Evolutionary conservation across 2,888 invertebrate species (phyloP).

Genomic region (Glyphotaelius pellucidus): DNA sequence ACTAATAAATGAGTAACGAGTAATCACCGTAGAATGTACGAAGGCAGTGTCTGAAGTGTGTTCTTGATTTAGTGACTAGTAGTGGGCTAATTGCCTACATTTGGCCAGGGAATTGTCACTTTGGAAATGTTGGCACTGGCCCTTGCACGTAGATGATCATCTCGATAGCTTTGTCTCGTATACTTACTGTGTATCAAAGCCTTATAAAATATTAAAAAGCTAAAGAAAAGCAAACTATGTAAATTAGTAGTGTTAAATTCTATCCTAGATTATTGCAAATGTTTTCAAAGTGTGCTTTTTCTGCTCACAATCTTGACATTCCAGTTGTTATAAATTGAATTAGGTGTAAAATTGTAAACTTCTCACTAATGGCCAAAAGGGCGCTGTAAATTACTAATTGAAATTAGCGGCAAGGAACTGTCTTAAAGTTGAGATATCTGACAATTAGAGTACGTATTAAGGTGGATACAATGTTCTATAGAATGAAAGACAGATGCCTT

Average conservation of each 20-base stretch:
- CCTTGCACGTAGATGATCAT: conserved; percentile 57
- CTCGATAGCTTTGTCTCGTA: conserved; percentile 55
- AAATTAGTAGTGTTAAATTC: conserved; percentile 59
- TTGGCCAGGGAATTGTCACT: background rate
- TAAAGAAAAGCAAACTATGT: conserved; percentile 56
- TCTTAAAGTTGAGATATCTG: conserved; percentile 33
- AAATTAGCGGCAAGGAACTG: conserved; percentile 41
- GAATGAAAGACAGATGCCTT: conserved; percentile 63
- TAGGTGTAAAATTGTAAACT: conserved; percentile 47
- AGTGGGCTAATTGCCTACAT: no score
- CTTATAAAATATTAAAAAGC: conserved; percentile 60
- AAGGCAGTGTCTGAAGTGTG: background rate
- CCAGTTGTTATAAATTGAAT: conserved; percentile 59
- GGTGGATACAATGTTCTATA: conserved; percentile 17
- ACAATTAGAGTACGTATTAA: conserved; percentile 17
- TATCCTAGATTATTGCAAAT: conserved; percentile 53
- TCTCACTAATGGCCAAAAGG: conserved; percentile 19
- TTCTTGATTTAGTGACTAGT: background rate
- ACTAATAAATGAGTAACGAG: background rate
- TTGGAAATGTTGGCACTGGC: background rate
- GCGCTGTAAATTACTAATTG: conserved; percentile 9
- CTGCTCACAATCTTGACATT: conserved; percentile 65
- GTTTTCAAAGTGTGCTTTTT: conserved; percentile 51
- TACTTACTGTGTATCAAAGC: conserved; percentile 62
- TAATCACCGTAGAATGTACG: background rate